phyloP scores from a whole-genome alignment of 2,797 vertebrate genomes.

The Semaprochilodus insignis region DNA sequence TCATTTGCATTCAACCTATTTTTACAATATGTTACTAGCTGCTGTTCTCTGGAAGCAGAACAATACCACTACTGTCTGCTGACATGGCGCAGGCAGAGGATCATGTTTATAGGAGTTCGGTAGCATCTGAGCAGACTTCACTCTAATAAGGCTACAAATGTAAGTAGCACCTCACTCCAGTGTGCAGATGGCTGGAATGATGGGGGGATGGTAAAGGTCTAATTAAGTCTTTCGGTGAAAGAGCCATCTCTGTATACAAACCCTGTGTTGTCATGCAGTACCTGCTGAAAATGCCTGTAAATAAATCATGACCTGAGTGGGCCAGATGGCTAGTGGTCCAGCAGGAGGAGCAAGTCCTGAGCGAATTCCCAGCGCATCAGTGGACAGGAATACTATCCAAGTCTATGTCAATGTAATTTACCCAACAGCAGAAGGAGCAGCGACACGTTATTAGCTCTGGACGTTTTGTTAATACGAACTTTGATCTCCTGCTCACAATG shows the following conservation, averaged over 20 bases:
- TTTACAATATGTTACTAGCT: not conserved
- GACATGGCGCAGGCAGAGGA: not conserved
- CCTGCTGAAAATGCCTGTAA: conserved; percentile 15
- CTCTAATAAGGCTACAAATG: not conserved
- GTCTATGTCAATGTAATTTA: too few species aligned
- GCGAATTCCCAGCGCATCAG: too few species aligned
- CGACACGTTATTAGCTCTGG: too few species aligned
- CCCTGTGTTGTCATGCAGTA: not conserved
- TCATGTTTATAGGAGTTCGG: too few species aligned
- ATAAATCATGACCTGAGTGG: conserved; percentile 48
- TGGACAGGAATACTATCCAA: too few species aligned
- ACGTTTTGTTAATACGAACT: too few species aligned
- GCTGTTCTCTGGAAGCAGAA: conserved; percentile 8
- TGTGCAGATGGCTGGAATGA: not conserved
- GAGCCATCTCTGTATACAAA: conserved; percentile 2
- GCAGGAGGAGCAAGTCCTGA: not conserved
- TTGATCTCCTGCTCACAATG: too few species aligned
- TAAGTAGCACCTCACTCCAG: not conserved
- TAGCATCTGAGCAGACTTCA: not conserved
- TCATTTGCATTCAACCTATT: conserved; percentile 46
- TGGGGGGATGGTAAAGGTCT: not conserved
- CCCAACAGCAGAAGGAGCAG: too few species aligned
- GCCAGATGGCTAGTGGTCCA: conserved; percentile 46
- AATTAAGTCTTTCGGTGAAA: not conserved
- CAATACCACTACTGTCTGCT: conserved; percentile 34